Base-by-base conservation (phyloP, 2,888 invertebrate genomes). In the Agrotis exclamationis region DNA sequence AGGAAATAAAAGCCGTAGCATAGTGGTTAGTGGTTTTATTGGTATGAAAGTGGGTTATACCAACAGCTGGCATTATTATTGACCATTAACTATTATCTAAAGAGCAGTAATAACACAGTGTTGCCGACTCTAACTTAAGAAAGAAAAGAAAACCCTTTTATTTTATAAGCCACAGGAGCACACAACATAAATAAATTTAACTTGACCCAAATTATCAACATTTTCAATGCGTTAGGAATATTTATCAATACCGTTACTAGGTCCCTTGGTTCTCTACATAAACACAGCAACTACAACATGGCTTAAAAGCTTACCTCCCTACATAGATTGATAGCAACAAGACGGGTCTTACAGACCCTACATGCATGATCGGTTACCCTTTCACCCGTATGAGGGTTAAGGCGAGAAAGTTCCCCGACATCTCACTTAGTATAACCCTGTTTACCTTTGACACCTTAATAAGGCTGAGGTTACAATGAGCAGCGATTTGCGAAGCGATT, bases 331-430 rank as follows among this genome's bases (percentile, higher is more conserved):
- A 70, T 66, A 48, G 53, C 24, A 39, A 62, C 65, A 59, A 56
- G 69, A 60, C 13, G 63, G 70, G 53, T 62, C 60, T 11, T 28
- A 4, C 39, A 18, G 50, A 9, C 65, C 66, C 56, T 70, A 33
- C 28, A 71, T 51, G 71, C 75, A 54, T 72, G 74, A 81, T 70
- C 48, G 65, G 72, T 44, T 81, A 70, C 54, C 58, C 20, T 16
- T 33, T 70, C 75, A 81, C 18, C 70, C 75, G 59, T 51, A 3
- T 9, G 53, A 74, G 65, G 82, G 67, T 74, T 50, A 22, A 44
- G 33, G 57, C 28, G 33, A 58, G 76, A 57, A 67, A 44, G 60
- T 70, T 51, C 28, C 11, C 20, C 67, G 77, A 65, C 64, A 67
- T 62, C 20, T 53, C 63, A 59, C 79, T 81, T 76, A 80, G n/a